Evolutionary conservation across 2,113 vertebrate genomes (phyloP).

Genomic region (Sylvietta virens): DNA sequence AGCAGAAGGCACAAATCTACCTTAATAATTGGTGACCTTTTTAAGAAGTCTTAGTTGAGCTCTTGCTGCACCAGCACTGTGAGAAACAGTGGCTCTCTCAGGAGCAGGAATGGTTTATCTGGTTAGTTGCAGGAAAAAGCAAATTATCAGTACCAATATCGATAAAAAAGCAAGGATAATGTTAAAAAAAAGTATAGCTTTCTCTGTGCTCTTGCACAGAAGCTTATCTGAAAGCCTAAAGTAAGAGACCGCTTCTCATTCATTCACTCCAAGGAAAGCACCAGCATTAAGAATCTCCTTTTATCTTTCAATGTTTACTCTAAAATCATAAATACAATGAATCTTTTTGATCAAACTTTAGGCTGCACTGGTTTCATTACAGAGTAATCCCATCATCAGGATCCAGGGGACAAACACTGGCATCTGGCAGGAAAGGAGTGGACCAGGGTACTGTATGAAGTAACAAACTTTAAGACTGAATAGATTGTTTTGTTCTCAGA

Average conservation of each 20-base stretch:
- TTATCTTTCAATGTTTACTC: not conserved
- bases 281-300: slow-evolving; percentile 44
- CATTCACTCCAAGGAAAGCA: slow-evolving; percentile 48
- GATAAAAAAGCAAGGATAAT: slow-evolving; percentile 46
- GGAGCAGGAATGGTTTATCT: not conserved
- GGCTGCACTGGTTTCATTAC: not conserved
- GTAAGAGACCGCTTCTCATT: slow-evolving; percentile 64
- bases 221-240: slow-evolving; percentile 70
- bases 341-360: not conserved
- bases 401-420: not conserved
- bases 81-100: slow-evolving; percentile 56
- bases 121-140: slow-evolving; percentile 53
- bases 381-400: not conserved
- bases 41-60: not conserved
- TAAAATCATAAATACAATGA: slow-evolving; percentile 17
- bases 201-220: slow-evolving; percentile 68
- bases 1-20: not conserved
- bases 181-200: slow-evolving; percentile 45
- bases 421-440: not conserved
- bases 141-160: slow-evolving; percentile 62
- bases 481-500: not conserved
- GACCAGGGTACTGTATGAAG: not conserved
- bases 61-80: not conserved
- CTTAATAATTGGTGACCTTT: not conserved
- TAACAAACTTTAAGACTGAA: not conserved